Percentiles rank a stretch among this genome's conserved stretches.
These are phyloP conservation scores for Trichonephila clavipes DNA, from an alignment of 1,140 invertebrate species.

Conservation along the genomic window DNA sequence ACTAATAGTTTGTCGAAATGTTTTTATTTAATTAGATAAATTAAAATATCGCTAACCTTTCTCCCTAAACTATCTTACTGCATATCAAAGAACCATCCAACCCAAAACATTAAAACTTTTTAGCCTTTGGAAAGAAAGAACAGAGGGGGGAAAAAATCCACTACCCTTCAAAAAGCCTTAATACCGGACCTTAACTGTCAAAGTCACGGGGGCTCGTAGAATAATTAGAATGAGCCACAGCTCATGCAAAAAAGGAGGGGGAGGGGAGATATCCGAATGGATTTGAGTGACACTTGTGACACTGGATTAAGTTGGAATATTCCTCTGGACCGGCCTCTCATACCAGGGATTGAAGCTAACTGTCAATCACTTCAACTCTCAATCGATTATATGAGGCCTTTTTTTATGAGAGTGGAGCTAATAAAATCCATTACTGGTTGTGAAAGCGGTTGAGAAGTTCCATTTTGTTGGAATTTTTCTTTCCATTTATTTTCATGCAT, in stretches of 20 bases:
- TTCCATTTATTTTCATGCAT: not conserved
- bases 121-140: not conserved
- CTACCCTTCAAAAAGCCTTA: not conserved
- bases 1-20: no score
- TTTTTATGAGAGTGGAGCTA: not conserved
- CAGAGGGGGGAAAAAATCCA: no score
- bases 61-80: not conserved
- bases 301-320: slow-evolving; percentile 52
- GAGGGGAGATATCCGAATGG: not conserved
- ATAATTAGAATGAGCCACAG: slow-evolving; percentile 1
- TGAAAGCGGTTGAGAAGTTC: not conserved
- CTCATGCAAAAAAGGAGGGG: slow-evolving; percentile 12
- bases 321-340: not conserved
- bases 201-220: not conserved
- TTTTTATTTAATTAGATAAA: no score
- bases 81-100: not conserved
- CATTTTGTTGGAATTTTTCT: not conserved
- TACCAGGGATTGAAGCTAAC: not conserved
- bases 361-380: not conserved
- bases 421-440: not conserved
- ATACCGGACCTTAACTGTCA: not conserved
- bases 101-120: not conserved
- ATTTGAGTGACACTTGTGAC: slow-evolving; percentile 45
- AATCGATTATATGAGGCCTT: slow-evolving; percentile 24
- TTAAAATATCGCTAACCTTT: not conserved